These are phyloP conservation scores for Zosterops pallidus DNA, from an alignment of 2,113 vertebrate genomes.

Conservation along the genomic window DNA sequence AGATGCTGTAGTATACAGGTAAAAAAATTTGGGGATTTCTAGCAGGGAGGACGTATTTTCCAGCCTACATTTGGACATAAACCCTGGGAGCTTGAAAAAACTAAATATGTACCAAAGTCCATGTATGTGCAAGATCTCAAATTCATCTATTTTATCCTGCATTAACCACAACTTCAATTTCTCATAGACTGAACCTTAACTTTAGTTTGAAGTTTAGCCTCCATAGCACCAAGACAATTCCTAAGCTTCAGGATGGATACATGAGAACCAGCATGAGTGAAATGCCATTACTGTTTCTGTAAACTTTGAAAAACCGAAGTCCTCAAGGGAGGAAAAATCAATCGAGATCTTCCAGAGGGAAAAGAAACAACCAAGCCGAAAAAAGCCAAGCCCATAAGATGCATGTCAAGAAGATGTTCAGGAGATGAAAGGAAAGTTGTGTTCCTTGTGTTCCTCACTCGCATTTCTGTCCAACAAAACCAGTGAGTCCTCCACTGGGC, in stretches of 20 bases:
- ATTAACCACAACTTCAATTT: not conserved
- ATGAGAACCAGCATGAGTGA: not conserved
- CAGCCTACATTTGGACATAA: not conserved
- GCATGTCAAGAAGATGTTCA: not conserved
- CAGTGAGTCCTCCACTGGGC: not conserved
- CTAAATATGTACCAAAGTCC: not conserved
- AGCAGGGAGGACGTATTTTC: not conserved
- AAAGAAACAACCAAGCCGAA: not conserved
- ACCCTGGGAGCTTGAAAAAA: not conserved
- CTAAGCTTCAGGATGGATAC: not conserved
- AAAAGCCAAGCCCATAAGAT: not conserved
- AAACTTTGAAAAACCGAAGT: not conserved
- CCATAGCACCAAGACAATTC: accelerated
- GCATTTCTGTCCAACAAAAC: not conserved
- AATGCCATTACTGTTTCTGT: not conserved
- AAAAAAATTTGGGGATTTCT: not conserved
- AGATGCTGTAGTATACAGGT: not conserved
- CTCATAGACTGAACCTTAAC: not conserved
- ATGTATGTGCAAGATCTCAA: not conserved
- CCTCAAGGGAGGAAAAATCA: not conserved
- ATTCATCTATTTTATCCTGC: not conserved
- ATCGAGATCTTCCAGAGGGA: accelerated
- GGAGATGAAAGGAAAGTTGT: not conserved
- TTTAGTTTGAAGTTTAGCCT: not conserved
- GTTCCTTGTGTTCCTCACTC: not conserved